These are phyloP conservation scores for Hiodon tergisus DNA, from an alignment of 2,113 vertebrate genomes.

Conservation along the genomic window DNA sequence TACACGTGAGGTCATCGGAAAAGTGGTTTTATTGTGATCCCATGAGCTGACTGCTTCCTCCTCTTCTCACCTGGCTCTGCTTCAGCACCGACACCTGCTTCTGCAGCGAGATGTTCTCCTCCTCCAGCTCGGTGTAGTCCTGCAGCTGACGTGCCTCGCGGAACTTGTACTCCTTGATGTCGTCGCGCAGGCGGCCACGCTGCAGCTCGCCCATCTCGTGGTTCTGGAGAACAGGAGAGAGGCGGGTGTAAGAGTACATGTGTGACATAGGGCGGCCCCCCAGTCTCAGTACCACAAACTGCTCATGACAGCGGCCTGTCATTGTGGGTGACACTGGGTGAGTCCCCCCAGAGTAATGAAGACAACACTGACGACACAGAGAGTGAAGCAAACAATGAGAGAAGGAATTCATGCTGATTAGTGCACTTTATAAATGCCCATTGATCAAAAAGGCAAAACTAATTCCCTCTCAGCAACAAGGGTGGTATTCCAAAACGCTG, in stretches of 20 bases:
- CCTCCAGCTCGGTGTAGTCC: conserved; percentile 93
- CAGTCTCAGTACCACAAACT: not conserved
- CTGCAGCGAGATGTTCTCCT: conserved; percentile 96
- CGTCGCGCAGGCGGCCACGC: conserved; percentile 81
- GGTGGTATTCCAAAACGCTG: not conserved
- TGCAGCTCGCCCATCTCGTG: conserved; percentile 84
- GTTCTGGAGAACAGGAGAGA: conserved; percentile 55
- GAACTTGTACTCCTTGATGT: conserved; percentile 94
- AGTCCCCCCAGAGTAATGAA: too few species aligned
- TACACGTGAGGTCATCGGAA: too few species aligned
- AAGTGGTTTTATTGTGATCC: too few species aligned
- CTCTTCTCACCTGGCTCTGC: conserved; percentile 82
- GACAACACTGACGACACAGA: too few species aligned
- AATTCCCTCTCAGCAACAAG: not conserved
- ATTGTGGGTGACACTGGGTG: too few species aligned
- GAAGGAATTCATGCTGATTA: too few species aligned
- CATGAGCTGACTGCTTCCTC: too few species aligned
- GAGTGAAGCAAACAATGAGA: too few species aligned
- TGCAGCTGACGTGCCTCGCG: conserved; percentile 87
- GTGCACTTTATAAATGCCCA: too few species aligned
- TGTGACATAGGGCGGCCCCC: too few species aligned
- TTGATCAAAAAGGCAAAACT: too few species aligned
- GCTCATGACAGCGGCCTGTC: too few species aligned
- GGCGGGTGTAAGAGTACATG: not conserved
- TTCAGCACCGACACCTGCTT: conserved; percentile 92